Evolutionary conservation across 2,797 vertebrate genomes (phyloP), one percentile per base, ranked within the genome.

Genomic region (Tinamus major): DNA sequence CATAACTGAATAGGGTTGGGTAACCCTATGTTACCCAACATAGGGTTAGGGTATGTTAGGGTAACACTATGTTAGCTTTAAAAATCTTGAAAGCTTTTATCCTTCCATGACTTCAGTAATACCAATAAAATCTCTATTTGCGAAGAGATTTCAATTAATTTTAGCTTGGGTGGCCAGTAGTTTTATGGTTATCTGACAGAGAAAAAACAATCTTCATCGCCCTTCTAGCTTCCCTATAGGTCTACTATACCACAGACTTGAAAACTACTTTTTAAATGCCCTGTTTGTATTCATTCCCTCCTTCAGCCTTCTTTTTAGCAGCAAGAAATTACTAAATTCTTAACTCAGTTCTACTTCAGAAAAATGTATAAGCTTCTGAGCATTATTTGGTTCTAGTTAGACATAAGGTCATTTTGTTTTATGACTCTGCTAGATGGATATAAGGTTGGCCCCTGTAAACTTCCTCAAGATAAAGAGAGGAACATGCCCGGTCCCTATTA

Each of bases 401-500:
- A 48, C n/a, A 48, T 31, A 72, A 71, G 82, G 76, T 65, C n/a
- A 31, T 85, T 90, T 92, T 90, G 21, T 4, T 74, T 24, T 69
- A 59, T 59, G 46, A 55, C 39, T 63, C 58, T 76, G 16, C 35
- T 56, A 15, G 64, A 37, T 11, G 11, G 35, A 71, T 75, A 33
- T 68, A 78, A 27, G 8, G 9, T 58, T 85, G 69, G 39, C 31
- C 72, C 14, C 75, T 92, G 53, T 64, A 92, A 70, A 26, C 19
- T 83, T 77, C 72, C 65, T 76, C 76, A 71, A n/a, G 48, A 62
- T n/a, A 83, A 95, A 94, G 87, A 70, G 74, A 64, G 89, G 64
- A 37, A 29, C 59, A 49, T 19, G 21, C 35, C n/a, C 68, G 5
- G 8, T 65, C 17, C 11, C 44, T 20, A 24, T 65, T 75, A 87